phyloP scores from a whole-genome alignment of 2,888 invertebrate genomes.

The Amiota minor region DNA sequence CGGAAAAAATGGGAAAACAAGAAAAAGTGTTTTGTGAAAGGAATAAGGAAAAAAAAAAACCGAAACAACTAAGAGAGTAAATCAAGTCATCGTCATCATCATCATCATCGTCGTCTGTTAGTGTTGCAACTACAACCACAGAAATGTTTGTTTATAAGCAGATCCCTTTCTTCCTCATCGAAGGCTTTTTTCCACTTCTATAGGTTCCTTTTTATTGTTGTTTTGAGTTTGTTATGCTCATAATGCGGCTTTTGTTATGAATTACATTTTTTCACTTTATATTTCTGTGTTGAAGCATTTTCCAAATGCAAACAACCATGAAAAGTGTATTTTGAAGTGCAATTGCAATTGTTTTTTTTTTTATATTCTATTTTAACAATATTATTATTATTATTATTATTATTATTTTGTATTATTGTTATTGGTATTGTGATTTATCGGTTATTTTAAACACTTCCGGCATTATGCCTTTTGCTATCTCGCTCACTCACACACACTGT shows the following conservation, averaged over 20 bases:
- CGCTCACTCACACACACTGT: no score
- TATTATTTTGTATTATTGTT: no score
- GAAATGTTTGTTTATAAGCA: no score
- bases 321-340: slow-evolving; percentile 24
- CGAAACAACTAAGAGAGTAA: not conserved
- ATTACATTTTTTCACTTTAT: not conserved
- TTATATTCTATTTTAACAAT: not conserved
- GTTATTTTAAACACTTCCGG: not conserved
- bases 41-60: not conserved
- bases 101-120: no score
- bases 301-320: slow-evolving; percentile 24
- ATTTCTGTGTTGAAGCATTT: slow-evolving; percentile 18
- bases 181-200: not conserved
- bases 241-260: slow-evolving; percentile 14
- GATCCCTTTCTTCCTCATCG: not conserved
- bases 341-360: not conserved
- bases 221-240: not conserved
- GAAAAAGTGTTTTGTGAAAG: not conserved
- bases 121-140: no score
- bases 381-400: no score
- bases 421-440: slow-evolving; percentile 8
- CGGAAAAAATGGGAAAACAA: not conserved
- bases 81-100: not conserved
- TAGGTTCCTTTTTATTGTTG: not conserved
- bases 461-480: not conserved